Base-by-base conservation (phyloP, 2,888 invertebrate genomes). In the Athetis lepigone region DNA sequence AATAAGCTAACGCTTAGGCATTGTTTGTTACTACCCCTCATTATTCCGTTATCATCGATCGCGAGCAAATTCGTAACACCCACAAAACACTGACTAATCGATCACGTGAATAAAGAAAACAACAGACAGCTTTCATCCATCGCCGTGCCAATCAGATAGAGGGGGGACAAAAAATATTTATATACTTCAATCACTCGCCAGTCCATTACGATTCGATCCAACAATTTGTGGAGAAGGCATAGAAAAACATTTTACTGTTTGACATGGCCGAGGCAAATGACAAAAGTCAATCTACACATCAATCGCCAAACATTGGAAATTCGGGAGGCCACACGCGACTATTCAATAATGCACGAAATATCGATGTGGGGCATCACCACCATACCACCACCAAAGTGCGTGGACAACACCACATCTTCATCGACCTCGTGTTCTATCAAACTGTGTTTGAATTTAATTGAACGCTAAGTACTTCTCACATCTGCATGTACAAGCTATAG, bases 261-360 rank as follows among this genome's bases (percentile, higher is more conserved):
- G 94, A 93, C 93, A 91, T 92, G 92, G 90, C 85, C 91, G 90
- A 90, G 85, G 93, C 88, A 94, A 94, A 95, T 95, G 95, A 94
- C 94, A 94, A 94, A 94, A 94, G 93, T 94, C 94, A 94, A 95
- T 95, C 94, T 94, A 94, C 91, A 93, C 93, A 93, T 92, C 94
- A 94, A 94, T 94, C 94, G 94, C 93, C 94, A 94, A 95, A 94
- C 94, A 94, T 93, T 92, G 90, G 90, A 94, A 93, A 93, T 94
- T 95, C 91, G 90, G 94, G 89, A 91, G 93, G 93, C 85, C 89
- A 84, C 94, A 95, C 94, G 95, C 94, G 89, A 94, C 90, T 93
- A 86, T 88, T 95, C 88, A 95, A 95, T 95, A 94, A 95, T 95
- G 93, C 91, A 95, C 87, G 91, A 90, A 90, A 90, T 94, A 95